Evolutionary conservation across 37 sponge, comb jelly and placozoan species (phyloP), one percentile per base, ranked within the genome.

Genomic region (Agelas oroides): DNA sequence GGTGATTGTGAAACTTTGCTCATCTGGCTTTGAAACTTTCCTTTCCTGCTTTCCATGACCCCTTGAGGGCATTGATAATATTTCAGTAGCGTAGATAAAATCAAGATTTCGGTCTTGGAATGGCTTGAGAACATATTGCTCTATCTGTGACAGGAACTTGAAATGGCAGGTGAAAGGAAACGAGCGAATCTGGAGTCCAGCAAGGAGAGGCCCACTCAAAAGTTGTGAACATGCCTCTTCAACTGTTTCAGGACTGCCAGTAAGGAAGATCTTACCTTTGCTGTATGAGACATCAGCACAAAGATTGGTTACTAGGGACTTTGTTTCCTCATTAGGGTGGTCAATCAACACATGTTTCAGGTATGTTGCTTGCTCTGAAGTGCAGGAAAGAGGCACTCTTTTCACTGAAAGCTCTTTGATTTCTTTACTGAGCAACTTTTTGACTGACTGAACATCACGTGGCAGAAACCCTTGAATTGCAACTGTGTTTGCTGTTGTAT

Each of bases 91-190:
- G 34, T 32, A 11, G 23, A 66, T n/a, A 28, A 53, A 80, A 27
- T 68, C 34, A 30, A 53, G 18, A 53, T 38, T 58, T n/a, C 25
- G 25, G 14, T 36, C 58, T 38, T 59, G 23, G 15, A 61, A 18
- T 28, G 84, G 75, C 15, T 11, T 52, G 0, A 84, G 65, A 39
- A 86, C n/a, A 46, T 24, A 28, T 31, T 71, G 14, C 53, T 86
- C 64, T 53, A 86, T 78, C 39, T 86, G 87, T 23, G 78, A 79
- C n/a, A 70, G 25, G 38, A 86, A 86, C 38, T 63, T 79, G 19
- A 41, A 5, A 16, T 71, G 53, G 59, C 77, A 66, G 16, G 21
- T 46, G 46, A 60, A 79, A 5, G 53, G 27, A 41, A 58, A 86
- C 31, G 31, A 30, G 64, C 60, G 39, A 15, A 36, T 34, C 2